Evolutionary conservation across 2,113 vertebrate genomes (phyloP), one percentile per base, ranked within the genome.

Genomic region (Caloenas nicobarica): DNA sequence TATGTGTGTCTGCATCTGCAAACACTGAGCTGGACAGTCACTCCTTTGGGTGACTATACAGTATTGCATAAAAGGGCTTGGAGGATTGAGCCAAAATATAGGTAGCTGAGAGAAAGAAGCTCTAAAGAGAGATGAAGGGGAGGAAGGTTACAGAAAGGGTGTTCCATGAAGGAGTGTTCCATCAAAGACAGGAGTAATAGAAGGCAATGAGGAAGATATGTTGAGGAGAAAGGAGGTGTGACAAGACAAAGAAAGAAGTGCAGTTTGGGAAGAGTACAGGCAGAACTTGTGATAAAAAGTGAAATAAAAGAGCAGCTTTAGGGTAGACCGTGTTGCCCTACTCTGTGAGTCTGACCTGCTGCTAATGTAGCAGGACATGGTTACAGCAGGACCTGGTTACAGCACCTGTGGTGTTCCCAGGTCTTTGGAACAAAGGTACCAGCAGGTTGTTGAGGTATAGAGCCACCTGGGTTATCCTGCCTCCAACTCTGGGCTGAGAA

Each of bases 401-500:
- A 44, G 42, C 42, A 44, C 42, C 42, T 44, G 16, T 44, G 80
- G 16, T 28, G 6, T 6, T 64, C 4, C 24, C 25, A 31, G 31
- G 15, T 16, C 13, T 17, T 4, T 81, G 85, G 58, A 57, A 78
- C 12, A 36, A 56, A 7, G 38, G 10, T 9, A 34, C 10, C 51
- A 61, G 38, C 3, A 61, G 21, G 13, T 4, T n/a, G 5, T 6
- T 83, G 73, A 7, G 11, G 6, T 64, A 18, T 0, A 0, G 53
- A 83, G 31, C 9, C 9, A 5, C 4, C 8, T 18, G 38, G 14
- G 4, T 46, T 46, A 16, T 50, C 26, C 36, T 77, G 53, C 1
- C 7, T 15, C 25, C 0, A 0, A 0, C 12, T 60, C 16, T 29
- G 34, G 23, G 3, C 19, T 46, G 15, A 7, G 51, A 11, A 9